Conservation (phyloP, 2,797 vertebrate genomes). For the Dromococcyx pavoninus region DNA sequence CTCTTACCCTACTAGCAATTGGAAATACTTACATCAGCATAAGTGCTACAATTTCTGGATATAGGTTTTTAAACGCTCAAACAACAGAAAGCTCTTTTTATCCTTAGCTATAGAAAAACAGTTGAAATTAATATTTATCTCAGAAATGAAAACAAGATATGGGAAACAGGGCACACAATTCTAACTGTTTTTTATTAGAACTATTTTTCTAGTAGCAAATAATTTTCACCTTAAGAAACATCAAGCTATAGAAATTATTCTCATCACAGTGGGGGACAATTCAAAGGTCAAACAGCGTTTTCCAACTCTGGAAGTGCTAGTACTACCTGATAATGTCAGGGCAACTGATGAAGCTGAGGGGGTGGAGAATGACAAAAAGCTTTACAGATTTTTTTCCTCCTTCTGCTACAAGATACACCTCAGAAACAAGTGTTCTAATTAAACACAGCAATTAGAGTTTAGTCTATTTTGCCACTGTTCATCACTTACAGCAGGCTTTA, state of each 20-base stretch:
- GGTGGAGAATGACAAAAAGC: neutral
- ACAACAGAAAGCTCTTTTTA: neutral
- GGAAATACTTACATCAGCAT: neutral
- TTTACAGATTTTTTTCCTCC: neutral
- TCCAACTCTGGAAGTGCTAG: neutral
- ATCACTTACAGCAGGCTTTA: neutral
- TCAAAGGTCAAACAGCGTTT: neutral
- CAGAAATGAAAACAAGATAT: neutral
- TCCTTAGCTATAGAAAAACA: neutral
- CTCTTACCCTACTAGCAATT: neutral
- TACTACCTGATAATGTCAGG: neutral
- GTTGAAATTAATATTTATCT: neutral
- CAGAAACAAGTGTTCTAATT: neutral
- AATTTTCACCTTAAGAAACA: neutral
- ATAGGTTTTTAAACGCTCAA: neutral
- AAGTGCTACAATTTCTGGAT: neutral
- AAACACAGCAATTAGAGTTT: neutral
- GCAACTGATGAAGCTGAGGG: neutral
- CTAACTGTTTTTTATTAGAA: neutral
- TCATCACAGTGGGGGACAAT: fast-evolving
- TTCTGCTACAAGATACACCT: neutral
- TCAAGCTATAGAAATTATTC: neutral
- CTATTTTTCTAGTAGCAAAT: neutral
- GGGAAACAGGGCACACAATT: neutral
- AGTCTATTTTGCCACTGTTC: neutral